Evolutionary conservation across 2,888 invertebrate species (phyloP), one percentile per base, ranked within the genome.

Genomic region (Mythimna impura): DNA sequence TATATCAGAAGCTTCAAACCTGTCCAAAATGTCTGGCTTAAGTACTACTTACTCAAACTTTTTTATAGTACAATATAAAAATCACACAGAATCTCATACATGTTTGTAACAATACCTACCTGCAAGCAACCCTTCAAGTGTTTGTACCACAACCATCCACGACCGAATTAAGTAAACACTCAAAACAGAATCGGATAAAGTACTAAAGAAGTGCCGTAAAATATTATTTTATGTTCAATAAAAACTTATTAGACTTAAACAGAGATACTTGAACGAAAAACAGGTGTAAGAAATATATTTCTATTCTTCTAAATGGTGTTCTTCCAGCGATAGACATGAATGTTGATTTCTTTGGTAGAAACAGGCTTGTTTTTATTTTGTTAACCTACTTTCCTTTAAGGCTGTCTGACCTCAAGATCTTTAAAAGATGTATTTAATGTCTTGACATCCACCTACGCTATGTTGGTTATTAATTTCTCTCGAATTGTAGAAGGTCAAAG

Each of bases 231-330:
- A 85, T 71, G 82, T 61, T 43, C 81, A 79, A 86, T 85, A 85
- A 85, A 85, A 85, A 86, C 80, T 86, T 85, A 86, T 86, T 84
- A 82, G 76, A 84, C 76, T 85, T 77, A 85, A 85, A 86, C 82
- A 86, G 72, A 84, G 81, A 84, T 85, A 76, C 84, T 85, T 84
- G 60, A 84, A 85, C 72, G 80, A 81, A 86, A 86, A 84, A 72
- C 85, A 85, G 85, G 85, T 85, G 85, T 79, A 79, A 78, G 68
- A 80, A 77, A 86, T 82, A 85, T 82, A 74, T 76, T 67, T 62
- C 7, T 73, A 81, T 71, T 65, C 52, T 25, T 64, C 76, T 76
- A 69, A 80, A 73, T 76, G 73, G 54, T 64, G 22, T 66, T 67
- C 60, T 72, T 55, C 36, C 64, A 73, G 76, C 61, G 66, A 65